A percentile compares a stretch with the other conserved stretches of the same genome.
phyloP scores from a whole-genome alignment of 2,888 invertebrate species.

The Dicranocentrus wangi region DNA sequence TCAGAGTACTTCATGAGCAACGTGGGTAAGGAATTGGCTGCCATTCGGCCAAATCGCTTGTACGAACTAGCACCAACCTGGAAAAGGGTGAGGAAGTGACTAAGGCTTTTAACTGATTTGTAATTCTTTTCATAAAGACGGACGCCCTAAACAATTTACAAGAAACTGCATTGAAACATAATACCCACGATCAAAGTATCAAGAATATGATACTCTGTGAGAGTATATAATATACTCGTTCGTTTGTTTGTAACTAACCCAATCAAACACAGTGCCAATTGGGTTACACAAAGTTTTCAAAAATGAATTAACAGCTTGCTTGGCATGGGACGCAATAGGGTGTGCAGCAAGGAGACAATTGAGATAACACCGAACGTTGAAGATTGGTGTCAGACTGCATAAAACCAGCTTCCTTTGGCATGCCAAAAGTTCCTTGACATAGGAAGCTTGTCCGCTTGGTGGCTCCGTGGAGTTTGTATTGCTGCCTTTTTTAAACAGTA shows the following conservation, averaged over 20 bases:
- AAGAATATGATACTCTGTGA: too few species aligned
- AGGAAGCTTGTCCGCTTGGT: not conserved
- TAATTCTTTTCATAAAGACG: not conserved
- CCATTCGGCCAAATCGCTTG: conserved; percentile 17
- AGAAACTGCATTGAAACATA: too few species aligned
- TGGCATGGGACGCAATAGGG: not conserved
- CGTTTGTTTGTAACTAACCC: too few species aligned
- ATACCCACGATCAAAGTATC: too few species aligned
- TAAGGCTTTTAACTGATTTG: conserved; percentile 9
- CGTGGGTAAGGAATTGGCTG: conserved; percentile 20
- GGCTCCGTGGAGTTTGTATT: not conserved
- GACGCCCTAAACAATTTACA: conserved; percentile 20
- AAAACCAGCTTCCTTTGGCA: conserved; percentile 28
- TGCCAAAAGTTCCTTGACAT: conserved; percentile 4
- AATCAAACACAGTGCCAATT: conserved; percentile 15
- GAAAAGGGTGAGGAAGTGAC: not conserved
- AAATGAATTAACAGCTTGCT: not conserved
- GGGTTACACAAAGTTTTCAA: conserved; percentile 33
- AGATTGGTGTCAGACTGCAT: conserved; percentile 9
- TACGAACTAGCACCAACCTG: not conserved
- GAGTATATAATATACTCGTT: too few species aligned
- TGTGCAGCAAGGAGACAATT: conserved; percentile 27
- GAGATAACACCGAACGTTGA: conserved; percentile 17
- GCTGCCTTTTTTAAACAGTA: not conserved
- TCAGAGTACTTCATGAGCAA: conserved; percentile 8